A percentile compares a stretch with the other conserved stretches of the same genome.
Evolutionary conservation across 2,797 vertebrate species (phyloP).

Genomic region (Aselliscus stoliczkanus): DNA sequence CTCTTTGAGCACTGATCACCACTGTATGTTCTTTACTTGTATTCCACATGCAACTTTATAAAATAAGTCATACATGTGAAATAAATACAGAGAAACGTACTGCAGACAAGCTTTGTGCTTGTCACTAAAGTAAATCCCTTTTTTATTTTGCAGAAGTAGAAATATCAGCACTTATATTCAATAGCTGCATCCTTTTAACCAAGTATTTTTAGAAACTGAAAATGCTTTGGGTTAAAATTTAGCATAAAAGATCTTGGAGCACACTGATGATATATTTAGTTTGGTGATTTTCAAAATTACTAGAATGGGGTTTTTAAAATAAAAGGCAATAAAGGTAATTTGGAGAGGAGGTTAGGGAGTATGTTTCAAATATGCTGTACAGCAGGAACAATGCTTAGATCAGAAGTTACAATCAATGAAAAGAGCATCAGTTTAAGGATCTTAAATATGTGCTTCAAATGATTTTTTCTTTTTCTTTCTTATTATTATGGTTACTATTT

Average conservation of each 20-base stretch:
- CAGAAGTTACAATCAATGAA: not conserved
- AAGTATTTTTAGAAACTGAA: slow-evolving; percentile 14
- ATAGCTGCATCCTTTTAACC: not conserved
- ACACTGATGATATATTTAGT: not conserved
- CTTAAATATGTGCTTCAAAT: not conserved
- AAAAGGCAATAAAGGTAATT: not conserved
- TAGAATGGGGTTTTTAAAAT: not conserved
- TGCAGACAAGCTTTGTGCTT: not conserved
- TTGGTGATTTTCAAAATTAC: slow-evolving; percentile 18
- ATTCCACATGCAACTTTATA: not conserved
- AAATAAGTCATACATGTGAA: not conserved
- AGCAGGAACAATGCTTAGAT: not conserved
- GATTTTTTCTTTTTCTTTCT: not conserved
- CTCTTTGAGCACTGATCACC: not conserved
- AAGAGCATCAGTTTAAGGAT: not conserved
- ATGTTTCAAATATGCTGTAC: not conserved
- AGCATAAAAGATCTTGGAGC: not conserved
- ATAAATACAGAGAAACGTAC: not conserved
- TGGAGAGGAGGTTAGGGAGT: not conserved
- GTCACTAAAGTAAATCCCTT: not conserved
- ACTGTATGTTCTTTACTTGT: not conserved
- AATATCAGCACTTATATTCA: not conserved
- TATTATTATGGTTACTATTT: not conserved
- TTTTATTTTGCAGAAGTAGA: not conserved
- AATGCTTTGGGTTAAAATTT: slow-evolving; percentile 17